Base-by-base conservation (phyloP, 2,113 vertebrate genomes). In the Anhinga anhinga region DNA sequence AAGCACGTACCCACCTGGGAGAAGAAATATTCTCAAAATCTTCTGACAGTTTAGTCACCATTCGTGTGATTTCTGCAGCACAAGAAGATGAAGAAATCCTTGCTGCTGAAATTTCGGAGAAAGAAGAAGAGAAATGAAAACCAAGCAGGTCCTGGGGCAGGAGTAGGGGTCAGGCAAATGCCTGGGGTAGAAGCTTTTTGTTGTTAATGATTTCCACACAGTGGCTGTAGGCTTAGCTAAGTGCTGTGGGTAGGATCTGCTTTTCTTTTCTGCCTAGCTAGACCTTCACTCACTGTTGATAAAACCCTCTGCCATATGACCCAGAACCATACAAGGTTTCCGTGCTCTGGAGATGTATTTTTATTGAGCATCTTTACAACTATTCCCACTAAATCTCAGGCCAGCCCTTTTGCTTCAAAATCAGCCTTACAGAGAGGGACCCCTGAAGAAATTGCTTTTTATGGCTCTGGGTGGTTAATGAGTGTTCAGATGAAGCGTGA, bases 1-100 rank as follows among this genome's bases (percentile, higher is more conserved):
- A 59, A 11, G 76, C 77, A 1, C 91, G 92, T 1, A 77, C 86
- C 1, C 15, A 3, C 2, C 47, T 6, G 0, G 71, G 36, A 44
- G 95, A 93, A 7, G 97, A 98, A n/a, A 62, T 97, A 0, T 61
- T 95, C 56, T 95, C 98, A 0, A 93, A 98, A 70, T 97, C 96
- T 2, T 67, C 98, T 2, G 98, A 99, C 86, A 98, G 93, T 78
- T 97, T 97, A 0, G 79, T 99, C 72, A 45, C 96, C 71, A 98
- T 99, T 91, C 96, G 92, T 25, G 95, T 99, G 97, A 98, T 98
- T 45, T 82, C 98, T 0, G 94, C 73, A 0, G 93, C 88, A 0
- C 83, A 97, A 13, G 97, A 98, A 0, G 63, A 72, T 1, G 98
- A 99, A 81, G 98, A 99, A 98, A 62, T 98, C n/a, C 98, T 99